Evolutionary conservation across 2,113 vertebrate species (phyloP).

Genomic region (Aptenodytes patagonicus): DNA sequence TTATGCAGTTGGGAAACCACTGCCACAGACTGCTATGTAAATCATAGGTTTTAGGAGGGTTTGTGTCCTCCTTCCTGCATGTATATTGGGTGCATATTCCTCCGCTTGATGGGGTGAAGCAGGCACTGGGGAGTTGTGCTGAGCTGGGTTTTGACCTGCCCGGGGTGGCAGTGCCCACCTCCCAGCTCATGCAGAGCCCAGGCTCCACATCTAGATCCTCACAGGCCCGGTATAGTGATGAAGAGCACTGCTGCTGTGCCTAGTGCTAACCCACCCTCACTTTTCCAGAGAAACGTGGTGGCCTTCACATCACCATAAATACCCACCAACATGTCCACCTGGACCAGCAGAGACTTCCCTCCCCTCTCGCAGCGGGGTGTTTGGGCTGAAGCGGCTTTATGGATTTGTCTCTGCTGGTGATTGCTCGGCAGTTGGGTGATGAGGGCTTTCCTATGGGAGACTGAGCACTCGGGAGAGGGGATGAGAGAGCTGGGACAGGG

Average conservation of each 20-base stretch:
- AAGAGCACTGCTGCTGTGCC: neutral
- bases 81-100: neutral
- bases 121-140: neutral
- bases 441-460: neutral
- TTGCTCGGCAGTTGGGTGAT: neutral
- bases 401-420: neutral
- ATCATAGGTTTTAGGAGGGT: neutral
- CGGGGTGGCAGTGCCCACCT: neutral
- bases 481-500: neutral
- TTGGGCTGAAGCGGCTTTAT: neutral
- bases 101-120: neutral
- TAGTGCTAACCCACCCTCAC: neutral
- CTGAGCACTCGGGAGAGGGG: neutral
- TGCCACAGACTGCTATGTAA: neutral
- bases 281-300: neutral
- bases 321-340: neutral
- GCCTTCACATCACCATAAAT: neutral
- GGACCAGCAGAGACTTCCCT: neutral
- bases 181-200: neutral
- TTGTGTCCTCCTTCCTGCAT: neutral
- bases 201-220: neutral
- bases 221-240: neutral
- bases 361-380: accelerated
- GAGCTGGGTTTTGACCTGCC: neutral
- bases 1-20: constrained; percentile 7